phyloP scores from a whole-genome alignment of 2,113 vertebrate species.

The Silurus meridionalis region DNA sequence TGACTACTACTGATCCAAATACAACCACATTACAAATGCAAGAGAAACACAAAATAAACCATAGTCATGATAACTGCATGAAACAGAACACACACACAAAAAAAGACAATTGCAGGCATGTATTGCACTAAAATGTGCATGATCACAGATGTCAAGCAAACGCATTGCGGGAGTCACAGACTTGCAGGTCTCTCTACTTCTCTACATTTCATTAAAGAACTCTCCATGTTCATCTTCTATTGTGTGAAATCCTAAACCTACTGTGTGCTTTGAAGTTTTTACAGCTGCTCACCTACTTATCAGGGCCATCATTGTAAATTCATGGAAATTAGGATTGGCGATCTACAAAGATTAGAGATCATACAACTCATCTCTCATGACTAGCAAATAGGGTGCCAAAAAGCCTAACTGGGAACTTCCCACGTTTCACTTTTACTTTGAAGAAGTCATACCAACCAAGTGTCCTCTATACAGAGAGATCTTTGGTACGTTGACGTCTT shows the following conservation, averaged over 20 bases:
- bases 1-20: not conserved
- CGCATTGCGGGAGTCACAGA: conserved; percentile 31
- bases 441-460: not conserved
- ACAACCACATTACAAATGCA: conserved; percentile 8
- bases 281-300: not conserved
- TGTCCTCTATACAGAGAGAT: not conserved
- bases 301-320: not conserved
- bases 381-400: not conserved
- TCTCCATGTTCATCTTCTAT: conserved; percentile 39
- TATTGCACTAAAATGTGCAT: conserved; percentile 51
- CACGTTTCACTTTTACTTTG: not conserved
- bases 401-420: not conserved
- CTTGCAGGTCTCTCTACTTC: conserved; percentile 30
- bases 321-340: not conserved
- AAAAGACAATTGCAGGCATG: conserved; percentile 51
- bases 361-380: not conserved
- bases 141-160: conserved; percentile 44
- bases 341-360: not conserved
- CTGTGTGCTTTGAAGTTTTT: conserved; percentile 17
- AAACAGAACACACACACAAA: not conserved
- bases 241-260: conserved; percentile 33
- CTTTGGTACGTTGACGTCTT: no score
- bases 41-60: conserved; percentile 26
- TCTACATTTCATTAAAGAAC: conserved; percentile 36
- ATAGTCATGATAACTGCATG: conserved; percentile 43